Evolutionary conservation across 2,797 vertebrate genomes (phyloP), one percentile per base, ranked within the genome.

Genomic region (Valencia hispanica): DNA sequence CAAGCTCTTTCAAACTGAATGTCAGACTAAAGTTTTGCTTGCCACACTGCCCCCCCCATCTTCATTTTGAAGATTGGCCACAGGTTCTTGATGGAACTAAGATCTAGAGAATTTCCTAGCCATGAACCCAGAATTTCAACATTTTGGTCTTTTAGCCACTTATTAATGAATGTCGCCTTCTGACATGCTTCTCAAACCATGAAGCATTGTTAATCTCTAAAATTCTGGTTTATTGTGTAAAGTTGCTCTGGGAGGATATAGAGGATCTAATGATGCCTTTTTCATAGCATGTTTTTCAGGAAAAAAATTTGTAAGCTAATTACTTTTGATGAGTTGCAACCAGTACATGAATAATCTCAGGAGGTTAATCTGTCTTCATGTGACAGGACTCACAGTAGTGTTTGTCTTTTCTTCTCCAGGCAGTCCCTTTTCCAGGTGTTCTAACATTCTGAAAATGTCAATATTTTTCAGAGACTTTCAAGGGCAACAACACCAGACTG

Each of bases 21-120:
- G 74, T 61, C 70, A 76, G 81, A 82, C 83, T 80, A 77, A 51
- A 68, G 72, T 78, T 83, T 71, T 12, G 74, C 76, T n/a, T 34
- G 17, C 59, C 59, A 63, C 2, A 63, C 17, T 59, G 30, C 22
- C 50, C 20, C 20, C 9, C n/a, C 27, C n/a, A 30, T 1, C 5
- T 57, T 57, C 10, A 18, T 59, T 59, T 32, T 22, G 9, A 66
- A 2, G 12, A n/a, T 41, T 66, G 34, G 17, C 10, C 34, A 65
- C 18, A 22, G 9, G 20, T 65, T 39, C 20, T 22, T 39, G 39
- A 43, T 41, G 5, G 36, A 22, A n/a, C n/a, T 0, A 65, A 1
- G 8, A 51, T 22, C 20, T 22, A 11, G 32, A 39, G 4, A 39
- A 9, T 22, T 39, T 65, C 10, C 2, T 36, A 20, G 39, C 32